phyloP scores from a whole-genome alignment of 1,140 invertebrate species.

The Panagrolaimus sp. region DNA sequence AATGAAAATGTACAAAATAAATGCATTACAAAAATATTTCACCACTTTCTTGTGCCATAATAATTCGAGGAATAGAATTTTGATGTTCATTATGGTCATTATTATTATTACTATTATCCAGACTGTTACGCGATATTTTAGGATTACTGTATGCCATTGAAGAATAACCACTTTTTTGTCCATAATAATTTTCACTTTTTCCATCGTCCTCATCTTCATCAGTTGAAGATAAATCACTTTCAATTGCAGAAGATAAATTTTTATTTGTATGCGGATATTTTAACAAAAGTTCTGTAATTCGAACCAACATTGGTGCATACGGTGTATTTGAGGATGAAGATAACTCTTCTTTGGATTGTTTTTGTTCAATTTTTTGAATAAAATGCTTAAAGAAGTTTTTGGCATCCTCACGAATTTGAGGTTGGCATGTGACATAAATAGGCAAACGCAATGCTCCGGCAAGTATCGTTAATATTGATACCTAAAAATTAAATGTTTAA shows the following conservation, averaged over 20 bases:
- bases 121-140: no score
- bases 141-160: no score
- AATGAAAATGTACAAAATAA: no score
- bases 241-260: neutral
- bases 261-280: neutral
- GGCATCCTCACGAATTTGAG: constrained; percentile 39
- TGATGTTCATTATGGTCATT: no score
- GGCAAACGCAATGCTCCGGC: constrained; percentile 37
- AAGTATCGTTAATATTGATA: constrained; percentile 48
- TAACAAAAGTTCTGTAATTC: neutral
- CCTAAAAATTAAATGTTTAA: constrained; percentile 26
- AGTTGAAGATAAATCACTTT: no score
- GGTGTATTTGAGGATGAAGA: neutral
- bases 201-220: no score
- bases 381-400: constrained; percentile 23
- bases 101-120: no score
- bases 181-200: no score
- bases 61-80: no score
- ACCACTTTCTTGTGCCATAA: no score
- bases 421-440: constrained; percentile 44
- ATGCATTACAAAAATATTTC: no score
- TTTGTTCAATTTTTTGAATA: neutral
- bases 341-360: neutral
- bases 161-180: no score
- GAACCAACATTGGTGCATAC: constrained; percentile 4